Evolutionary conservation across 2,888 invertebrate genomes (phyloP), one percentile per base, ranked within the genome.

Genomic region (Epinotia bilunana): DNA sequence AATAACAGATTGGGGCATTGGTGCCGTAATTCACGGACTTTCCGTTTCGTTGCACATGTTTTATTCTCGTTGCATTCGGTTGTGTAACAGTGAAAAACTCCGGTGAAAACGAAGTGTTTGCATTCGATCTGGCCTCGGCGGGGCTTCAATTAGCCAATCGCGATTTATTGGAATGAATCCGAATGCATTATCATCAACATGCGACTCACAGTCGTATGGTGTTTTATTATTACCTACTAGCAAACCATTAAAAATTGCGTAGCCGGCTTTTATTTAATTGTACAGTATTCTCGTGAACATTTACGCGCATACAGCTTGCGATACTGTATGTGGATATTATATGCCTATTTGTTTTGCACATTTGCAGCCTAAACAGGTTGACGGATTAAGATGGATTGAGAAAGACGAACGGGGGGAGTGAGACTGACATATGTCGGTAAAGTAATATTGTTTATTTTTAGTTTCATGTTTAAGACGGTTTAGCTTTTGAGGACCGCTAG

Each of bases 41-140:
- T 92, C 91, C 82, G 86, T 92, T 92, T 90, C 88, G 80, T 80
- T 83, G 80, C 80, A 80, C 81, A 82, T 83, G 82, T 84, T 82
- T 83, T 83, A 87, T 88, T 86, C 86, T 78, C 72, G 77, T 79
- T 81, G 82, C 86, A 83, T 83, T 81, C 76, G 73, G 60, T 87
- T 86, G 81, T 82, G 78, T 80, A 87, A 88, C 76, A 72, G 74
- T 78, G 80, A 81, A 81, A 80, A 81, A 79, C 78, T 76, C 75
- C 69, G 72, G 76, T 77, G 70, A 77, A 77, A 74, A 72, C 65
- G 39, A 64, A 77, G 72, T 76, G 77, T 76, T 77, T 64, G 57
- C 49, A 74, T 74, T 77, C 73, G 74, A 78, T 77, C 76, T 69
- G 28, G 49, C 58, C 71, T 73, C 72, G 69, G 71, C 74, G 77